Percentiles rank a stretch among this genome's conserved stretches.
These are phyloP conservation scores for Epicauta chinensis DNA, from an alignment of 1,140 invertebrate species.

Conservation along the genomic window DNA sequence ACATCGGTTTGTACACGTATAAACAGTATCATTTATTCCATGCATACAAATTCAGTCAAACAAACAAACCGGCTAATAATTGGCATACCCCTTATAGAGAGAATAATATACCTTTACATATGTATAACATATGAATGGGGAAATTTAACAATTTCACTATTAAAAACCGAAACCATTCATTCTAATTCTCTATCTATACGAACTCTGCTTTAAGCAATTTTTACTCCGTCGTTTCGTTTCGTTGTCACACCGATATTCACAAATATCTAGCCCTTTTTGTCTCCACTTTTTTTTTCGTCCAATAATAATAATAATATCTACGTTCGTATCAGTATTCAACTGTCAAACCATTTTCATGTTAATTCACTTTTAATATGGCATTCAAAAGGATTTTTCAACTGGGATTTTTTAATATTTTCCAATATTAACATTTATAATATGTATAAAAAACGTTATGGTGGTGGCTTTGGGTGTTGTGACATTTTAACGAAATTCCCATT, in stretches of 20 bases:
- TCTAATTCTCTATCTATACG: too few relatives aligned
- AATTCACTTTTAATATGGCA: constrained; percentile 36
- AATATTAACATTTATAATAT: background rate
- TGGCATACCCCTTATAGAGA: constrained; percentile 15
- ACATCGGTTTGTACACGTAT: too few relatives aligned
- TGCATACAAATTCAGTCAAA: constrained; percentile 39
- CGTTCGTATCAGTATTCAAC: constrained; percentile 29
- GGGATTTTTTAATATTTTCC: constrained; percentile 39
- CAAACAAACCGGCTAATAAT: constrained; percentile 38
- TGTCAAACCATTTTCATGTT: constrained; percentile 41
- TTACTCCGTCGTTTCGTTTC: too few relatives aligned
- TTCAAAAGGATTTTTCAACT: constrained; percentile 34
- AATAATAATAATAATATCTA: constrained; percentile 23
- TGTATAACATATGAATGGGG: constrained; percentile 33
- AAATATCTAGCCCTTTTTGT: constrained; percentile 8
- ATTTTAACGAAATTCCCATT: constrained; percentile 36
- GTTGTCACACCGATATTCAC: too few relatives aligned
- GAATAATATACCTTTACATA: constrained; percentile 3
- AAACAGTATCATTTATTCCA: constrained; percentile 38
- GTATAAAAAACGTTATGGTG: background rate
- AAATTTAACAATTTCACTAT: constrained; percentile 25
- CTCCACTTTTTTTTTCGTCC: too few relatives aligned
- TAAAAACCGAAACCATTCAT: too few relatives aligned
- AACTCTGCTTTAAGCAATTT: background rate
- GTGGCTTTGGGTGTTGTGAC: too few relatives aligned